Percentiles rank a stretch among this genome's conserved stretches.
phyloP scores from a whole-genome alignment of 2,797 vertebrate genomes.

The Hipposideros larvatus region DNA sequence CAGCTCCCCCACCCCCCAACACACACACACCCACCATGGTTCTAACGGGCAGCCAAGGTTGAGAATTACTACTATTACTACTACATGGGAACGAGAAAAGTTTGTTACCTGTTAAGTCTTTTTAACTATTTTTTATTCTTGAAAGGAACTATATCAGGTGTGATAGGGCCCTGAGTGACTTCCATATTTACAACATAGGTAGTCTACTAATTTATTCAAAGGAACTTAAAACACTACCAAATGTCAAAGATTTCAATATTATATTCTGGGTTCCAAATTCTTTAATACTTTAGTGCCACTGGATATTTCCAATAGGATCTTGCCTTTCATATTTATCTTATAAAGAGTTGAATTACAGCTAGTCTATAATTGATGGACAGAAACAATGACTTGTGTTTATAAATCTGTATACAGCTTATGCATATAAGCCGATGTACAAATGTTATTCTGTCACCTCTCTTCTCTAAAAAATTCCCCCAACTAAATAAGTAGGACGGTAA shows the following conservation, averaged over 20 bases:
- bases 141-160: slow-evolving; percentile 9
- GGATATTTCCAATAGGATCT: slow-evolving; percentile 29
- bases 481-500: slow-evolving; percentile 56
- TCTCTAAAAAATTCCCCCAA: not conserved
- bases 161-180: not conserved
- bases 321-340: slow-evolving; percentile 54
- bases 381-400: slow-evolving; percentile 29
- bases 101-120: slow-evolving; percentile 12
- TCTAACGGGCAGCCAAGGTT: slow-evolving; percentile 11
- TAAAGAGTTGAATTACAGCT: not conserved
- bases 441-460: not conserved
- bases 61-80: slow-evolving; percentile 43
- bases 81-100: not conserved
- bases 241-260: slow-evolving; percentile 47
- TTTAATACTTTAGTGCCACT: not conserved
- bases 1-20: not conserved
- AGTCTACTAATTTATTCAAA: slow-evolving; percentile 28
- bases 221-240: slow-evolving; percentile 32
- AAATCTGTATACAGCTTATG: not conserved
- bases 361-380: not conserved
- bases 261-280: slow-evolving; percentile 3
- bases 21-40: not conserved
- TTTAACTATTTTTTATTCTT: not conserved
- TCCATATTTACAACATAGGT: not conserved
- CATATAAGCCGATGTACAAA: not conserved